A percentile compares a stretch with the other conserved stretches of the same genome.
Conservation (phyloP, 2,113 vertebrate species). For the Fulmarus glacialis region DNA sequence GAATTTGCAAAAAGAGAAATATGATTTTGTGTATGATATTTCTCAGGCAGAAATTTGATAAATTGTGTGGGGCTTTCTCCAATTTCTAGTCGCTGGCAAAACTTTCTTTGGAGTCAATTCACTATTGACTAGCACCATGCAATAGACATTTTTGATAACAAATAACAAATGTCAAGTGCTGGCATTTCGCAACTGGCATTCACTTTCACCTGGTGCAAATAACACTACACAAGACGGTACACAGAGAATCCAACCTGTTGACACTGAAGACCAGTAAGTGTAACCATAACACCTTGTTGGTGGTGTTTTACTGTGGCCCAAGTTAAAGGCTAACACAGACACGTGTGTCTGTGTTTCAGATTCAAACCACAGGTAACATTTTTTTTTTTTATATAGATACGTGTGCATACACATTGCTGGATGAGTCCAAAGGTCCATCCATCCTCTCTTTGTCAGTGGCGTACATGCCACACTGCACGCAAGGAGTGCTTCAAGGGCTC, state of each 20-base stretch:
- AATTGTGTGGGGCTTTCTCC: not conserved
- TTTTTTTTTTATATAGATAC: rapidly evolving
- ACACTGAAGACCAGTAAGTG: not conserved
- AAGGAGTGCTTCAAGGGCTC: not conserved
- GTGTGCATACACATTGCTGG: not conserved
- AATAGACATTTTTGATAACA: not conserved
- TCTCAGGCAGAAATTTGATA: not conserved
- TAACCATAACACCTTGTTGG: not conserved
- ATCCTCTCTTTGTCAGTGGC: not conserved
- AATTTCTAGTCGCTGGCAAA: not conserved
- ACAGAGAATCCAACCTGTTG: not conserved
- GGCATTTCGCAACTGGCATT: not conserved
- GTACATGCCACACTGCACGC: not conserved
- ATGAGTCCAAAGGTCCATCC: not conserved
- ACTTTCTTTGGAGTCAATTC: not conserved
- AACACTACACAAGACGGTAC: not conserved
- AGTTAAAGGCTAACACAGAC: not conserved
- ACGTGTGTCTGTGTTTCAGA: no score
- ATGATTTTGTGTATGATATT: not conserved
- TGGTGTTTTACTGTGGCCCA: not conserved
- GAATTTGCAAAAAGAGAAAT: not conserved
- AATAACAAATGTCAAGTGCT: not conserved
- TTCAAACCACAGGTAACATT: not conserved
- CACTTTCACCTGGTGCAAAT: not conserved
- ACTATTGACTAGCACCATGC: not conserved